phyloP scores from a whole-genome alignment of 1,140 invertebrate species.

The Ectropis grisescens region DNA sequence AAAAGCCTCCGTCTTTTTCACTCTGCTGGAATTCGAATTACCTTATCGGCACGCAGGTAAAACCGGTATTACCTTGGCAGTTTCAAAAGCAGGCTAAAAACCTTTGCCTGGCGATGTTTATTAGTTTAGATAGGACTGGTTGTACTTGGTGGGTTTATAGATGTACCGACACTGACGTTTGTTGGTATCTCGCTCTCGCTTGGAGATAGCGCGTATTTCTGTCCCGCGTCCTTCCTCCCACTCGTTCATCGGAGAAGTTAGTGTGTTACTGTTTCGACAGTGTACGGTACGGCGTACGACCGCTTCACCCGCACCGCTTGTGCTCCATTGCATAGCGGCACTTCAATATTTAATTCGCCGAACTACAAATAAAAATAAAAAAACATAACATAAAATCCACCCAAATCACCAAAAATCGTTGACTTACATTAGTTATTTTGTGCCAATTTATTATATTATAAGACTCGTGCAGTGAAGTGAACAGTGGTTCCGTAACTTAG shows the following conservation, averaged over 20 bases:
- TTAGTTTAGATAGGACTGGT: no score
- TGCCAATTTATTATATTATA: conserved; percentile 12
- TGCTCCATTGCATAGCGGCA: conserved; percentile 21
- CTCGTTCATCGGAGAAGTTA: conserved; percentile 28
- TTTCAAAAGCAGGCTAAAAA: conserved; percentile 24
- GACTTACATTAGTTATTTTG: not conserved
- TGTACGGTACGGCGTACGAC: conserved; percentile 27
- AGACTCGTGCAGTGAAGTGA: conserved; percentile 46
- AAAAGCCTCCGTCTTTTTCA: conserved; percentile 55
- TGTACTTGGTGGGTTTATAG: no score
- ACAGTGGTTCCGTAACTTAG: conserved; percentile 36
- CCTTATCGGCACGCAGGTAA: conserved; percentile 60
- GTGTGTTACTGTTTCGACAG: conserved; percentile 41
- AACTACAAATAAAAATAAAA: conserved; percentile 13
- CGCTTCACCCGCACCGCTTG: no score
- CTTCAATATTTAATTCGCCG: conserved; percentile 14
- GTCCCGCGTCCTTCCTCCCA: conserved; percentile 42
- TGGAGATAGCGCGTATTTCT: conserved; percentile 22
- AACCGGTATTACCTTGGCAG: conserved; percentile 50
- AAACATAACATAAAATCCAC: conserved; percentile 13
- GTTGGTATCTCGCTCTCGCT: conserved; percentile 27
- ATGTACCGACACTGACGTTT: conserved; percentile 37
- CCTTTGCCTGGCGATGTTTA: conserved; percentile 34
- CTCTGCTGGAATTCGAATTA: conserved; percentile 62
- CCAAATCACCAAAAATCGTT: not conserved